Conservation (phyloP, 1,140 invertebrate species). For the Pseudoatta argentina region DNA sequence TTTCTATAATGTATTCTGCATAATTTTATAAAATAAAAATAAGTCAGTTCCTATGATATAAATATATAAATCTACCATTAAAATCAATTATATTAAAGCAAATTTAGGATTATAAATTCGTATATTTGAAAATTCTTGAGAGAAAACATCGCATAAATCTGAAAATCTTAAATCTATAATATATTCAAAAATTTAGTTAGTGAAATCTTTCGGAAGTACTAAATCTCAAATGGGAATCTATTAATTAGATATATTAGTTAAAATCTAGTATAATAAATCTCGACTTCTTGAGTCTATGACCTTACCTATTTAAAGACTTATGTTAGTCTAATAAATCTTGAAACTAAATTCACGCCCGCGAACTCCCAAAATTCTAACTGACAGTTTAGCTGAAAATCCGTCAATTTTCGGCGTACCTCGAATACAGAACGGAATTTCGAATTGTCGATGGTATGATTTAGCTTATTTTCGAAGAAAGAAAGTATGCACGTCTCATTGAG, state of each 20-base stretch:
- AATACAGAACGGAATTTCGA: conserved; percentile 33
- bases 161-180: conserved; percentile 1
- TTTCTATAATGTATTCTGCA: background rate
- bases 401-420: conserved; percentile 12
- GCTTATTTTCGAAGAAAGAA: conserved; percentile 37
- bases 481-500: conserved; percentile 54
- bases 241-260: conserved; percentile 55
- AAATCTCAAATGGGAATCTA: conserved; percentile 28
- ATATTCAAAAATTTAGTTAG: conserved; percentile 11
- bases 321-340: conserved; percentile 45
- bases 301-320: conserved; percentile 34
- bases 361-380: conserved; percentile 25
- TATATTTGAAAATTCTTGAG: background rate
- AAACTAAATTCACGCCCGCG: background rate
- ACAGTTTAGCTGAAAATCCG: background rate
- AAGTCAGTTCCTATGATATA: background rate
- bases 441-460: conserved; percentile 60
- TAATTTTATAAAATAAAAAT: background rate
- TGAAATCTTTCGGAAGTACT: conserved; percentile 27
- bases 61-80: background rate
- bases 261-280: conserved; percentile 36
- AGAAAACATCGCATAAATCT: conserved; percentile 6
- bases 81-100: conserved; percentile 2
- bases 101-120: background rate
- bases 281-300: conserved; percentile 12